Percentiles rank a stretch among this genome's conserved stretches.
Evolutionary conservation across 2,113 vertebrate genomes (phyloP).

Genomic region (western clawed frog (Xenopus tropicalis)): UCB_Xtro_10.0 CM004449.2:69179501-69180000

Average conservation of each 20-base stretch:
- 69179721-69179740: too few species aligned
- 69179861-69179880: neutral
- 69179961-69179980: neutral
- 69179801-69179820: neutral
- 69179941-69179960: neutral
- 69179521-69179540: too few species aligned
- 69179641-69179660: too few species aligned
- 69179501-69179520: too few species aligned
- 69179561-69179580: too few species aligned
- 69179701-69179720: too few species aligned
- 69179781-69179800: neutral
- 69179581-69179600: too few species aligned
- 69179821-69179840: neutral
- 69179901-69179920: neutral
- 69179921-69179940: neutral
- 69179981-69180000: constrained; percentile 1
- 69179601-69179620: too few species aligned
- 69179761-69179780: neutral
- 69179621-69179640: too few species aligned
- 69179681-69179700: too few species aligned
- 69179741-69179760: neutral
- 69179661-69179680: too few species aligned
- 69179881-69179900: constrained; percentile 1
- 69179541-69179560: too few species aligned
- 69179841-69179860: neutral